Evolutionary conservation across 1,140 invertebrate genomes (phyloP), one percentile per base, ranked within the genome.

Genomic region (Bactericera cockerelli): DNA sequence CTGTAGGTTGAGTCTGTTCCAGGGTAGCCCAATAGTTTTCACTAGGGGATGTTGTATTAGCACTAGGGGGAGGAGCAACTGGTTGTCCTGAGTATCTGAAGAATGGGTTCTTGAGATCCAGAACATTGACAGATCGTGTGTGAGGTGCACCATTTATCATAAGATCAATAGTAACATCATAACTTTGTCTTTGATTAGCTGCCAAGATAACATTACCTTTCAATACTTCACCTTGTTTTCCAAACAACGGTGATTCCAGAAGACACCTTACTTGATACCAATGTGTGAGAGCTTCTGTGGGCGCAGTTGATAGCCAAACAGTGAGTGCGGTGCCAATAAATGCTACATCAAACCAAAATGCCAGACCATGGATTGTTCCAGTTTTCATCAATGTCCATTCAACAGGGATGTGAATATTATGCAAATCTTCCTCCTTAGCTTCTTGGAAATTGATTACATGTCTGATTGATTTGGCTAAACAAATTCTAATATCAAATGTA

Each of bases 271-370:
- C 95, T 81, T 99, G 95, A 74, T 99, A 99, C 96, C 96, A 99
- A 74, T 99, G 96, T 28, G 96, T 99, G 1, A 99, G 74, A n/a
- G 95, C 92, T 70, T 98, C 93, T 16, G 93, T 98, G 0, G 96
- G 96, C 6, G 94, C 83, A 21, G 96, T 99, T n/a, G 94, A 98
- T 2, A 99, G 73, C 94, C 95, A 99, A 56, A 98, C 84, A 58
- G 89, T 86, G 68, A 91, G 84, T 61, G 81, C 83, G 58, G 82
- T 84, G 25, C 96, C 96, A 56, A 90, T 82, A 75, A 99, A 99
- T 55, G 94, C 87, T n/a, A 98, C 96, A 76, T 99, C 96, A 74
- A 99, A 99, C 96, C 96, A 99, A 75, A 99, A 98, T 19, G 96
- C 96, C 59, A 99, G 74, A 8, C 96, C 96, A 70, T 99, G 96